These are phyloP conservation scores for Urocolius indicus DNA, from an alignment of 2,113 vertebrate species.

Conservation along the genomic window DNA sequence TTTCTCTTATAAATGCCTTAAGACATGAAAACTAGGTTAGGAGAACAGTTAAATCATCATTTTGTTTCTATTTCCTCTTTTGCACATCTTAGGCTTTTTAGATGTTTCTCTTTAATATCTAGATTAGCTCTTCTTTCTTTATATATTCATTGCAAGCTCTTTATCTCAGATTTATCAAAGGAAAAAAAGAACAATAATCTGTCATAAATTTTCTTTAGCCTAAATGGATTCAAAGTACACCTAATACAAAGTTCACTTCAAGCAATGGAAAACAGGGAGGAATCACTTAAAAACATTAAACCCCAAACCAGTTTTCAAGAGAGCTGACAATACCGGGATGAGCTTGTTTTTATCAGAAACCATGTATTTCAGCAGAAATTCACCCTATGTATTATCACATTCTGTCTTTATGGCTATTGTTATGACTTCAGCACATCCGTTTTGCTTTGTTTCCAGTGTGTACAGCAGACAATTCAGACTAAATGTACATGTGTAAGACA, in stretches of 20 bases:
- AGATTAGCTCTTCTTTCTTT: not conserved
- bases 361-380: not conserved
- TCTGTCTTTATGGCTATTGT: not conserved
- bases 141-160: not conserved
- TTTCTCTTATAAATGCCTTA: not conserved
- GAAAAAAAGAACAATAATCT: not conserved
- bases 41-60: not conserved
- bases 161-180: not conserved
- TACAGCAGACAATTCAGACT: not conserved
- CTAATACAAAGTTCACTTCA: not conserved
- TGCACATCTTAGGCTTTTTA: not conserved
- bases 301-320: not conserved
- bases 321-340: not conserved
- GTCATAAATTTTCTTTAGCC: not conserved
- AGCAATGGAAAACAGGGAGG: not conserved
- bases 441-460: not conserved
- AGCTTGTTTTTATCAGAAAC: not conserved
- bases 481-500: not conserved
- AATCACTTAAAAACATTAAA: not conserved
- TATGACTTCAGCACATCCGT: not conserved
- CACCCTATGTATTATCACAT: not conserved
- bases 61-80: not conserved
- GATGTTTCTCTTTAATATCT: not conserved
- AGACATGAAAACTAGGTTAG: not conserved
- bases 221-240: not conserved